Percentiles rank a stretch among this genome's conserved stretches.
phyloP scores from a whole-genome alignment of 2,888 invertebrate species.

The Erebia ligea region DNA sequence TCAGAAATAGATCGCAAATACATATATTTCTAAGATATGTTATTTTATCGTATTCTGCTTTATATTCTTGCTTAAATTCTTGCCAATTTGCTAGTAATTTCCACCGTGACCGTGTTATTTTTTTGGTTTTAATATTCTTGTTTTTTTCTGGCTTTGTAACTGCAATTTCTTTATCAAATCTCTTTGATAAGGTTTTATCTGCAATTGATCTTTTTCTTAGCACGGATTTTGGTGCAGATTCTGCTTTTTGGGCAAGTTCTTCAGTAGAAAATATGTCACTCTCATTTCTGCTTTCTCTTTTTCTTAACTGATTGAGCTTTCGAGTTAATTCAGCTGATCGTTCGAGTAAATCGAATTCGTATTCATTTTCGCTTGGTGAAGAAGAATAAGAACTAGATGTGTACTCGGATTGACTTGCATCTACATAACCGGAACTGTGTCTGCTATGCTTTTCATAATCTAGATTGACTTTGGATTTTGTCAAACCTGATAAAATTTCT shows the following conservation, averaged over 20 bases:
- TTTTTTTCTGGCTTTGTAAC: conserved; percentile 45
- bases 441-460: conserved; percentile 63
- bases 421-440: conserved; percentile 75
- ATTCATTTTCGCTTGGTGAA: conserved; percentile 80
- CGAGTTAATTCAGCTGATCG: conserved; percentile 72
- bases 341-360: conserved; percentile 76
- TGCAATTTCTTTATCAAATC: conserved; percentile 47
- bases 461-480: conserved; percentile 64
- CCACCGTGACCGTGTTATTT: conserved; percentile 61
- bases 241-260: conserved; percentile 45
- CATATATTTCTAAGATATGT: conserved; percentile 85
- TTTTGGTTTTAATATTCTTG: conserved; percentile 39
- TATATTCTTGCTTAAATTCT: conserved; percentile 83
- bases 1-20: conserved; percentile 85
- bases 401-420: conserved; percentile 80
- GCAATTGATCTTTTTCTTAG: conserved; percentile 62
- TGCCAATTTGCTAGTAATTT: conserved; percentile 80
- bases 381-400: conserved; percentile 80
- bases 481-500: conserved; percentile 80
- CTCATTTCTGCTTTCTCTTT: conserved; percentile 65
- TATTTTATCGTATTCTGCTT: conserved; percentile 81
- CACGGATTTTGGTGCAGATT: conserved; percentile 50
- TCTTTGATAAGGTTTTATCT: conserved; percentile 48
- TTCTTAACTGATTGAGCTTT: conserved; percentile 72
- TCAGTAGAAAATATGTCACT: conserved; percentile 56